Base-by-base conservation (phyloP, 1,140 invertebrate species). In the Dufourea novaeangliae region DNA sequence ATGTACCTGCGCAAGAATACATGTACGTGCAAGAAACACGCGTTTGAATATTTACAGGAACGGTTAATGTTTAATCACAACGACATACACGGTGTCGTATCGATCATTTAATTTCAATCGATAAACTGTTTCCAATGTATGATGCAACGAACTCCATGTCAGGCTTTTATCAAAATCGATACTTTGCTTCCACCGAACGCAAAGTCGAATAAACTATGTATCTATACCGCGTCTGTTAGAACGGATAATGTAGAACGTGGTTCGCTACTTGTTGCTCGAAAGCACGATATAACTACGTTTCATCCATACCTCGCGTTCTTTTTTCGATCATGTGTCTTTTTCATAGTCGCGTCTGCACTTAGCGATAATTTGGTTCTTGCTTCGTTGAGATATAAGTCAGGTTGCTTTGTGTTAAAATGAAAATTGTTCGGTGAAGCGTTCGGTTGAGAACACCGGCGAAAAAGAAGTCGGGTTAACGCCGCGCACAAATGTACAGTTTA, bases 401-500 rank as follows among this genome's bases (percentile, higher is more conserved):
- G 12, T 0, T 7, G 20, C 4, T 29, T 0, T 5, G 34, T 25
- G 11, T n/a, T 14, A 25, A 32, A 27, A 5, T 11, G 22, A 29
- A 12, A 44, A 34, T 64, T 1, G 46, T 17, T 46, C 14, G 1
- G 27, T 4, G 32, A n/a, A 8, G 39, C 2, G 39, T 17, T 22
- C 27, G 20, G 74, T 77, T 77, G 56, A 71, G 57, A 72, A 29
- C 68, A 62, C n/a, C 57, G 8, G 17, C 54, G 82, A 83, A 84
- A n/a, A 79, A 79, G 74, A 78, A 71, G 72, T 67, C 54, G 70
- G 75, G 78, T 50, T 62, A 59, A 70, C 82, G 76, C 52, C 73
- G 78, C n/a, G 61, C 76, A 79, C 83, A 66, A 84, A 87, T 88
- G 86, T 88, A 88, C 68, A 50, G 59, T 79, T 80, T 56, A 76